phyloP scores from a whole-genome alignment of 2,888 invertebrate genomes.

The Bombylius major region DNA sequence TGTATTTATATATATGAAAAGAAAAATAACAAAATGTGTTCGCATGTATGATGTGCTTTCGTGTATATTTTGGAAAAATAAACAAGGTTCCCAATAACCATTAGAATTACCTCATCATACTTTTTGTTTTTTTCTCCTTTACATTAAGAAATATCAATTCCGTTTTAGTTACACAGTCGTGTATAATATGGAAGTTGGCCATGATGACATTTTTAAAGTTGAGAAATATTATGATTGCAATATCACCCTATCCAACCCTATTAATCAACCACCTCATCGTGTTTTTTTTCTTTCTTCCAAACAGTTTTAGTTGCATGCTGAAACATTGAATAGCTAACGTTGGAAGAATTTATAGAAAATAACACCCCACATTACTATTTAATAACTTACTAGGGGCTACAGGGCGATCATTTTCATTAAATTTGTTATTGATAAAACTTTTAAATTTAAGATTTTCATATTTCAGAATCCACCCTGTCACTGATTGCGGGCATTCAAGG shows the following conservation, averaged over 20 bases:
- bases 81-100: slow-evolving; percentile 5
- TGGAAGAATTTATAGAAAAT: too few relatives aligned
- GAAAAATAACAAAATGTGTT: too few relatives aligned
- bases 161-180: neutral
- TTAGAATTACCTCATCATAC: neutral
- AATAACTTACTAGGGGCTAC: too few relatives aligned
- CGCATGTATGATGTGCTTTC: neutral
- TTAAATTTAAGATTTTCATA: too few relatives aligned
- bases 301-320: neutral
- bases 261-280: neutral
- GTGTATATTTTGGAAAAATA: slow-evolving; percentile 6
- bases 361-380: too few relatives aligned
- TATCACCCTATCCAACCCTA: neutral
- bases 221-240: neutral
- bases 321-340: neutral
- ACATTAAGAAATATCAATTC: slow-evolving; percentile 8
- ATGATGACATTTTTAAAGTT: slow-evolving; percentile 7
- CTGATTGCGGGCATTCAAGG: too few relatives aligned
- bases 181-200: slow-evolving; percentile 5
- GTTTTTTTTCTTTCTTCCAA: neutral
- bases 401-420: too few relatives aligned
- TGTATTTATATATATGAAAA: neutral
- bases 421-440: too few relatives aligned
- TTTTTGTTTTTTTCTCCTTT: neutral
- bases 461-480: too few relatives aligned